Conservation (phyloP, 2,888 invertebrate species). For the Mythimna ferrago region DNA sequence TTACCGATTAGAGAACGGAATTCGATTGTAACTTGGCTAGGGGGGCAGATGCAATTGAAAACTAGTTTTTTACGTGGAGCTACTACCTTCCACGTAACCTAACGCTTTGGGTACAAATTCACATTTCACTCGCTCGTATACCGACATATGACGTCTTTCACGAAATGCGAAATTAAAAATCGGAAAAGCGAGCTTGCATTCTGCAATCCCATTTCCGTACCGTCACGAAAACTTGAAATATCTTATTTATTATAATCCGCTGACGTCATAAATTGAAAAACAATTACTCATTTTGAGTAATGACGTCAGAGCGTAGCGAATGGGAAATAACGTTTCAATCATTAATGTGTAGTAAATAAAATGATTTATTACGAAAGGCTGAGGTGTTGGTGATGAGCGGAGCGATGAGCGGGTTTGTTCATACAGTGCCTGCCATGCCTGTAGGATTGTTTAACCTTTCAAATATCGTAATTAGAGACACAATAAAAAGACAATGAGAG, state of each 20-base stretch:
- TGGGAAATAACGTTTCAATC: slow-evolving; percentile 61
- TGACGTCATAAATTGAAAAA: slow-evolving; percentile 55
- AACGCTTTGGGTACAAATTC: neutral
- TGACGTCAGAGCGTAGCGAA: slow-evolving; percentile 53
- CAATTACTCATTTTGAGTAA: slow-evolving; percentile 66
- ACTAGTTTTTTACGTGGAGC: too few species aligned
- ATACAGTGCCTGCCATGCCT: rapidly evolving
- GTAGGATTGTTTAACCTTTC: too few species aligned
- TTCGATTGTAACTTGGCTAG: too few species aligned
- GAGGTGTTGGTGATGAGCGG: slow-evolving; percentile 15
- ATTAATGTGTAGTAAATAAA: slow-evolving; percentile 62
- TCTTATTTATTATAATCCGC: slow-evolving; percentile 51
- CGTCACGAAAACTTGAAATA: slow-evolving; percentile 27
- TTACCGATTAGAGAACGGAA: too few species aligned
- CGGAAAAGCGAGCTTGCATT: neutral
- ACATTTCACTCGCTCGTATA: neutral
- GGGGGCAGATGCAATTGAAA: too few species aligned
- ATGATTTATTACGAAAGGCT: slow-evolving; percentile 59
- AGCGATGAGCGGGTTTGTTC: slow-evolving; percentile 15
- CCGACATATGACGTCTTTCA: neutral
- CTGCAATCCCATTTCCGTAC: slow-evolving; percentile 32
- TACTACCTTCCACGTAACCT: neutral
- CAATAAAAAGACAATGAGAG: too few species aligned
- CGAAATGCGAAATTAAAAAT: slow-evolving; percentile 20
- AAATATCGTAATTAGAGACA: too few species aligned